Percentiles rank a stretch among this genome's conserved stretches.
These are phyloP conservation scores for Pantherophis guttatus DNA, from an alignment of 2,113 vertebrate genomes.

Conservation along the genomic window DNA sequence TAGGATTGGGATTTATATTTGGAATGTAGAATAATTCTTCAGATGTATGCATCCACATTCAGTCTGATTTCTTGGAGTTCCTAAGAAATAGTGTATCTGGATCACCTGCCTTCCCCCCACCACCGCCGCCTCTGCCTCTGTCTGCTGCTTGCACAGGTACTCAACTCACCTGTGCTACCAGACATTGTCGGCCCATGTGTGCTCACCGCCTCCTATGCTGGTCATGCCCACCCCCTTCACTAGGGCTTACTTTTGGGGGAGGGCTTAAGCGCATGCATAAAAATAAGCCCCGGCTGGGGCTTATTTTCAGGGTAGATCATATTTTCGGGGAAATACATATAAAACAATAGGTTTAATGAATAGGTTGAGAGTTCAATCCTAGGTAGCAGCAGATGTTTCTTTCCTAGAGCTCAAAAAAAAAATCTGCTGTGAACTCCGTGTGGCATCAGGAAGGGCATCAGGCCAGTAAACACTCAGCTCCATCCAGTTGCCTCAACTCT, in stretches of 20 bases:
- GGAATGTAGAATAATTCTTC: background rate
- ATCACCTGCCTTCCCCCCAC: too few relatives aligned
- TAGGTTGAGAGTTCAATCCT: background rate
- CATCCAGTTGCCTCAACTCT: background rate
- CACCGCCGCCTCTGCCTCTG: fast-evolving
- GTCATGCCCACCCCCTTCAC: too few relatives aligned
- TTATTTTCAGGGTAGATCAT: too few relatives aligned
- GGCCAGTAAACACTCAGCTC: background rate
- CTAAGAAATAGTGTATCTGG: background rate
- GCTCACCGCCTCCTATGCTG: too few relatives aligned
- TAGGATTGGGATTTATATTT: background rate
- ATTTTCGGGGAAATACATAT: background rate
- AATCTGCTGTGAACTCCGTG: background rate
- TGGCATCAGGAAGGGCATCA: background rate
- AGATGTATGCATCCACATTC: background rate
- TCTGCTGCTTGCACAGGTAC: too few relatives aligned
- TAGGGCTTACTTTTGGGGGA: too few relatives aligned
- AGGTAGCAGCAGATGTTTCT: background rate
- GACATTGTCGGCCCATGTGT: fast-evolving
- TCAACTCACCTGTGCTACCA: too few relatives aligned
- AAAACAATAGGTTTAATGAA: background rate
- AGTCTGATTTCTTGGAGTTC: background rate
- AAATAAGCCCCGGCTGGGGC: too few relatives aligned
- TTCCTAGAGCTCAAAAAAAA: background rate
- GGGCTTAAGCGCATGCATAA: too few relatives aligned